Evolutionary conservation across 2,797 vertebrate genomes (phyloP).

Genomic region (Pitangus sulphuratus): DNA sequence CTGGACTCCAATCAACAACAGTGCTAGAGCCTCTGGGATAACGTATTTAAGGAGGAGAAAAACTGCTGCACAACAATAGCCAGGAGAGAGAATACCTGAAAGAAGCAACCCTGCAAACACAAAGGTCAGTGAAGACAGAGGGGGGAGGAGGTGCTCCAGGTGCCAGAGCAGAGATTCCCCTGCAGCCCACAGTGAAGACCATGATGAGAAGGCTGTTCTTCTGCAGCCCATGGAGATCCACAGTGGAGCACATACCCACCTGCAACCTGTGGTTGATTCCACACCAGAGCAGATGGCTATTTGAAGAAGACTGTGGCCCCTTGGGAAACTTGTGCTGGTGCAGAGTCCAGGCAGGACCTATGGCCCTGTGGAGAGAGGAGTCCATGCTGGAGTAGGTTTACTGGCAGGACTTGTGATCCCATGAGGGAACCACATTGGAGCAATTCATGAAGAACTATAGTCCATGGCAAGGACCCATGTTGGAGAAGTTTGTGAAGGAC

Average conservation of each 20-base stretch:
- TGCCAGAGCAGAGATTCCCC: rapidly evolving
- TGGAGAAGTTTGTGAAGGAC: background rate
- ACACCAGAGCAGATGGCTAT: background rate
- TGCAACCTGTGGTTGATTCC: background rate
- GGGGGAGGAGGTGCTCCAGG: background rate
- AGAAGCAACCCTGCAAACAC: background rate
- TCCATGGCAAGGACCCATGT: background rate
- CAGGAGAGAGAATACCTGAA: background rate
- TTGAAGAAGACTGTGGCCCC: background rate
- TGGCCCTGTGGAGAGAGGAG: background rate
- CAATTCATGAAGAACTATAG: background rate
- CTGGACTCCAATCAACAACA: rapidly evolving
- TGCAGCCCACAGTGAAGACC: rapidly evolving
- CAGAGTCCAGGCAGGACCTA: background rate
- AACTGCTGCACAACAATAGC: too few species aligned
- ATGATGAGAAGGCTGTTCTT: background rate
- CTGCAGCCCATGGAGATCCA: background rate
- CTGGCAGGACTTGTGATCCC: background rate
- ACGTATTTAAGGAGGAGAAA: background rate
- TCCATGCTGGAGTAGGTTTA: background rate
- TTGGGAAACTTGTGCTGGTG: rapidly evolving
- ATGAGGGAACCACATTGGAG: background rate
- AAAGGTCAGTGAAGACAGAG: background rate
- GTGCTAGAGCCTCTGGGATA: rapidly evolving
- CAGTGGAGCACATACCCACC: background rate